Evolutionary conservation across 2,888 invertebrate species (phyloP), one percentile per base, ranked within the genome.

Genomic region (Ametastegia equiseti): DNA sequence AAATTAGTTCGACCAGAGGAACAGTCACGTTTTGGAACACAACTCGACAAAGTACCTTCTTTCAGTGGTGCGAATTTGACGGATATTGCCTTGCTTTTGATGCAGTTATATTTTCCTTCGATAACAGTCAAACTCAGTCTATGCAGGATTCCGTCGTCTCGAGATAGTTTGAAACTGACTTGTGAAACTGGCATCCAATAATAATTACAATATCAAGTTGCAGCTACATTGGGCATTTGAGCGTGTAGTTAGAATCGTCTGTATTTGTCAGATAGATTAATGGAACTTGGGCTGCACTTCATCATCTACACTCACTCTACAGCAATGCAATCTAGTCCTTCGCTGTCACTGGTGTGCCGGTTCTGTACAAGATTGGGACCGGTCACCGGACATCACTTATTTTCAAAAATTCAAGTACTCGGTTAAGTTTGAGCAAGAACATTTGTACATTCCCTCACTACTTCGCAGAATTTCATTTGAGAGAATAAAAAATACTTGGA

Each of bases 131-230:
- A 9, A 54, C 54, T 54, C 54, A 19, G 54, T 2, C 2, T 11
- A 9, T 19, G 54, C 27, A 36, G 11, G 23, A n/a, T 39, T 5
- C 19, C 36, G 19, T 42, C 19, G 39, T 71, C 33, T 23, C 47
- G 30, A 47, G 27, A 30, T 27, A 27, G 45, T 6, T 27, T 47
- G 15, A 15, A 27, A 13, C 47, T 11, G 45, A 47, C 45, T 33
- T 50, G 19, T n/a, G n/a, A n/a, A n/a, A n/a, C n/a, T 19, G 73
- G 30, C n/a, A 19, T 87, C 85, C 87, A 87, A 84, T 47, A 85
- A 6, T 75, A 50, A 75, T 75, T 75, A 75, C 36, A 36, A 4
- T 30, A 75, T 54, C 27, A 36, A 33, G 19, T 75, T 54, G 75
- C 36, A 45, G 45, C 36, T 67, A 54, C 36, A 30, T 75, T 54